Base-by-base conservation (phyloP, 2,888 invertebrate genomes). In the Dryobotodes eremita region DNA sequence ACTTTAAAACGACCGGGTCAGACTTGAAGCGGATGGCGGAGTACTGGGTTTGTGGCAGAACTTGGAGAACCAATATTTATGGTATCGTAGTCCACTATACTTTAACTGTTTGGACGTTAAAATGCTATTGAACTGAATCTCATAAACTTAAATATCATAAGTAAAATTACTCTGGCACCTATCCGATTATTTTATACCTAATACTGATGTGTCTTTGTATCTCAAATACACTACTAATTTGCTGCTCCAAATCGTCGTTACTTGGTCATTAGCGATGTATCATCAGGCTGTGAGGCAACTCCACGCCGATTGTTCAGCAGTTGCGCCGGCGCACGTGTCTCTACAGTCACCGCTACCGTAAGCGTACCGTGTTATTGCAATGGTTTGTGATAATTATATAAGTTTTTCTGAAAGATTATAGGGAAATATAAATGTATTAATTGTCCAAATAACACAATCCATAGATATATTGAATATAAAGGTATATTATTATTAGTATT, bases 241-340 rank as follows among this genome's bases (percentile, higher is more conserved):
- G 17, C 23, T 64, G n/a, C 23, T 57, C 57, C 46, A 71, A 53
- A 82, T 61, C 36, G 50, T 76, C 36, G 57, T 79, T 81, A 80
- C 68, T 78, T 79, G 72, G 69, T 84, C 82, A 80, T 88, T 84
- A 82, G 78, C 74, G 68, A 79, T 89, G 86, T 75, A 86, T 86
- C 88, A 89, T 89, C 83, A 73, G 62, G 48, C 15, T 26, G 70
- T 84, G 80, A 73, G 57, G 88, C 79, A 87, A 87, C 79, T 65
- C 77, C 65, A 71, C 83, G 77, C 75, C 75, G 23, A 87, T 88
- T 88, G 84, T 88, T 75, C 71, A 85, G 74, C 68, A 77, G 75
- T 89, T 90, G 82, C 89, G 89, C 79, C 80, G 83, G 80, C 83
- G 92, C 91, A 91, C 91, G 91, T 92, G 89, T 89, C 83, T 75